A percentile compares a stretch with the other conserved stretches of the same genome.
phyloP scores from a whole-genome alignment of 2,113 vertebrate species.

The cattle (Bos taurus) region DNA sequence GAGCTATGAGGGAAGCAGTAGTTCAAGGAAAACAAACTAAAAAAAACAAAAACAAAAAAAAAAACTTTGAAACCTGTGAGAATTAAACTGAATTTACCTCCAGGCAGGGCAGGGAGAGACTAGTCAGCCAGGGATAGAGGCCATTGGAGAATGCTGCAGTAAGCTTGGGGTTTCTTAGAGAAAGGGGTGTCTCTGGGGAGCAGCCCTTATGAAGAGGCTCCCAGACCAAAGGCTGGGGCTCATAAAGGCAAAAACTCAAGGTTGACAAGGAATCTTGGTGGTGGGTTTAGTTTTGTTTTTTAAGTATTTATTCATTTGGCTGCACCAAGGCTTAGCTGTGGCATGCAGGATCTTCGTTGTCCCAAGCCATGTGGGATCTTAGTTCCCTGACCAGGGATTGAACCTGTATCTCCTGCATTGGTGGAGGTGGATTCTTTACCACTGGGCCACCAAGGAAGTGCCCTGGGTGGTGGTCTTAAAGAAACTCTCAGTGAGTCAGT shows the following conservation, averaged over 20 bases:
- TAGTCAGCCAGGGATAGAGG: background rate
- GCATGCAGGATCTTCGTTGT: background rate
- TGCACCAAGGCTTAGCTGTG: background rate
- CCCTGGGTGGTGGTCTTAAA: fast-evolving
- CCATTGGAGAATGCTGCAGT: fast-evolving
- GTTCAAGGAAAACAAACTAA: background rate
- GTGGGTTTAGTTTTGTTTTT: background rate
- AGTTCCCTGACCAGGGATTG: background rate
- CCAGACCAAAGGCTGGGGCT: background rate
- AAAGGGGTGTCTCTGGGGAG: too few relatives aligned
- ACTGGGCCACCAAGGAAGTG: background rate
- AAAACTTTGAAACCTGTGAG: background rate
- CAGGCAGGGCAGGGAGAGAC: background rate
- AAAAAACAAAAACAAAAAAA: background rate
- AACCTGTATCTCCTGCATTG: background rate
- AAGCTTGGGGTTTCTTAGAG: background rate
- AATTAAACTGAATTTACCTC: too few relatives aligned
- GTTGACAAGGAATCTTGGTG: fast-evolving
- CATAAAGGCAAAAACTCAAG: background rate
- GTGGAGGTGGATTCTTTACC: background rate
- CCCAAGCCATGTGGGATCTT: background rate
- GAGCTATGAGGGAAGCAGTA: background rate
- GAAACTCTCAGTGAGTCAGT: background rate
- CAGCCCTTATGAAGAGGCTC: too few relatives aligned
- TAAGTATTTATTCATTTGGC: background rate